Conservation (phyloP, 2,888 invertebrate genomes). For the Drosophila melanosoma region DNA sequence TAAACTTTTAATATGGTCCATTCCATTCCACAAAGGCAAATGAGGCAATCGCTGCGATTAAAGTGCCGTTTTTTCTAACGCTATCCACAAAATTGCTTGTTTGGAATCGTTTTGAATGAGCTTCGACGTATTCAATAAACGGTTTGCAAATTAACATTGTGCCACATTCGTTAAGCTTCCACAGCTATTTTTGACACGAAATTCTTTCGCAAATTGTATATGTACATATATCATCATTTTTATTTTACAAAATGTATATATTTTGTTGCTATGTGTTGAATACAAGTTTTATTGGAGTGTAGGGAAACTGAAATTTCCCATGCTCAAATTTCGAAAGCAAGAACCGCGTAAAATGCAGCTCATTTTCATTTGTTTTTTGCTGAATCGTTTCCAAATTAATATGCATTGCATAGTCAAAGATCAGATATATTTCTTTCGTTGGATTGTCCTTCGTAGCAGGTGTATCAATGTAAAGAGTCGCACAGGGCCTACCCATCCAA, state of each 20-base stretch:
- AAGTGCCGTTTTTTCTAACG: slow-evolving; percentile 65
- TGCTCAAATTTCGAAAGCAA: neutral
- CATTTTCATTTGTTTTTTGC: no score
- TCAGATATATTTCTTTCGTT: no score
- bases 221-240: neutral
- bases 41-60: slow-evolving; percentile 56
- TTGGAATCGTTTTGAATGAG: slow-evolving; percentile 40
- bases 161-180: slow-evolving; percentile 38
- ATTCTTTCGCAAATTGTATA: slow-evolving; percentile 1
- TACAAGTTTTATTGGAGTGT: neutral
- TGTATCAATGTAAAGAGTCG: no score
- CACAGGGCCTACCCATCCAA: no score
- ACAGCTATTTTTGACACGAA: slow-evolving; percentile 7
- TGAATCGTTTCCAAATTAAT: no score
- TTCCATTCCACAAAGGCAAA: slow-evolving; percentile 50
- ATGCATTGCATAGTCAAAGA: no score
- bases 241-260: neutral
- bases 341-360: no score
- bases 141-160: slow-evolving; percentile 48
- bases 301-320: neutral
- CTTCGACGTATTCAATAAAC: slow-evolving; percentile 17
- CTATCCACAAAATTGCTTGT: slow-evolving; percentile 46
- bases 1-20: slow-evolving; percentile 54
- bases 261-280: neutral
- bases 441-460: no score